These are phyloP conservation scores for Brachionus asplanchnoidis DNA, from an alignment of 1,140 invertebrate species.

Conservation along the genomic window DNA sequence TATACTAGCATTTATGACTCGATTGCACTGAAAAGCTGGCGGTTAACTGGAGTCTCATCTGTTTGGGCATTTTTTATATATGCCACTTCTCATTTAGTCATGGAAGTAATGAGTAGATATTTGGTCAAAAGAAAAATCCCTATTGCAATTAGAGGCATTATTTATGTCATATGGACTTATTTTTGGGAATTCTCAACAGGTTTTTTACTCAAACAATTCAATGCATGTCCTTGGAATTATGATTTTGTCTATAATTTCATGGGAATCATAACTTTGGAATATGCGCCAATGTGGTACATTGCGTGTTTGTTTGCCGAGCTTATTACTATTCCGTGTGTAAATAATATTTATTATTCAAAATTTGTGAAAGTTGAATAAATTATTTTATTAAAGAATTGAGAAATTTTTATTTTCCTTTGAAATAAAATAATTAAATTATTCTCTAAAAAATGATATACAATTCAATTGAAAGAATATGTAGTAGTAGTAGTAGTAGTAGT, in stretches of 20 bases:
- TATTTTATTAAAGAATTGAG: neutral
- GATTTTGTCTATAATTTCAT: slow-evolving; percentile 58
- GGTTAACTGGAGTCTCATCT: slow-evolving; percentile 59
- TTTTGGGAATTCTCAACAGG: slow-evolving; percentile 60
- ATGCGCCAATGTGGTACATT: slow-evolving; percentile 60
- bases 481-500: too few species aligned
- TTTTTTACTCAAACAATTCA: slow-evolving; percentile 56
- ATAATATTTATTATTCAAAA: neutral
- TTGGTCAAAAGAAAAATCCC: slow-evolving; percentile 50
- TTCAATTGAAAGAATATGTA: too few species aligned
- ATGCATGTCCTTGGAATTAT: slow-evolving; percentile 62
- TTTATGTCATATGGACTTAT: slow-evolving; percentile 59
- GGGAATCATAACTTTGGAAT: slow-evolving; percentile 61
- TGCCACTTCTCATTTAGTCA: slow-evolving; percentile 54
- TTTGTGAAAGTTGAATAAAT: neutral
- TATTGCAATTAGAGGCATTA: slow-evolving; percentile 53
- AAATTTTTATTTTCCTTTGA: neutral
- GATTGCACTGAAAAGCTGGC: slow-evolving; percentile 58
- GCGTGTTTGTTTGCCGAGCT: slow-evolving; percentile 54
- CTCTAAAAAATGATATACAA: too few species aligned
- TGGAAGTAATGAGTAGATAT: slow-evolving; percentile 56
- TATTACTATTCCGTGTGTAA: slow-evolving; percentile 43
- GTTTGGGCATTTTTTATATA: slow-evolving; percentile 61
- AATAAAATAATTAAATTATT: too few species aligned
- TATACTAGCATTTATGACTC: slow-evolving; percentile 62